Conservation (phyloP, 2,888 invertebrate species). For the Chymomyza amoena region DNA sequence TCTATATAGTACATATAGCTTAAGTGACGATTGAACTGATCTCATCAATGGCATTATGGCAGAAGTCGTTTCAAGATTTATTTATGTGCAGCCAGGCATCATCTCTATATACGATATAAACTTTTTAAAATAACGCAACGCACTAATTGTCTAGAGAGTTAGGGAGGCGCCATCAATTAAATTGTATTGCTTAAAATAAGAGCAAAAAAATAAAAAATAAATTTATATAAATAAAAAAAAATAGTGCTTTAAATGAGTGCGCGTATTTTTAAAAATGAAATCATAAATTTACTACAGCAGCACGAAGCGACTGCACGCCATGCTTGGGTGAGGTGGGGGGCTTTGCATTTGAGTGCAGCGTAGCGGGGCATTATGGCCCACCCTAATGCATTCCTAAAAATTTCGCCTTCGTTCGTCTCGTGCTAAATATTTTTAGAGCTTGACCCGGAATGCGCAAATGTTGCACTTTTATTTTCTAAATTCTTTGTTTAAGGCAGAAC, state of each 20-base stretch:
- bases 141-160: conserved; percentile 34
- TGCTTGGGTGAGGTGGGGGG: background rate
- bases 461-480: too few species aligned
- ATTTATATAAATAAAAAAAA: conserved; percentile 37
- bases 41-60: conserved; percentile 60
- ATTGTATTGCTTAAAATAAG: conserved; percentile 36
- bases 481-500: too few species aligned
- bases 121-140: background rate
- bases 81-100: conserved; percentile 26
- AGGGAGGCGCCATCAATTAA: conserved; percentile 64
- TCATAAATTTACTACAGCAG: conserved; percentile 38
- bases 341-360: background rate
- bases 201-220: conserved; percentile 2
- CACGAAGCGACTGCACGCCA: background rate
- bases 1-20: conserved; percentile 14
- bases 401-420: background rate
- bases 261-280: conserved; percentile 61
- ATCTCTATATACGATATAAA: conserved; percentile 17
- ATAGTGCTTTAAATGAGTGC: conserved; percentile 36
- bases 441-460: background rate
- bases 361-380: background rate
- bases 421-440: background rate
- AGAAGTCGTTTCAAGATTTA: conserved; percentile 47
- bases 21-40: conserved; percentile 65
- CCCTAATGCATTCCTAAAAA: background rate